These are phyloP conservation scores for Drosophila helvetica DNA, from an alignment of 2,888 invertebrate species.

Conservation along the genomic window DNA sequence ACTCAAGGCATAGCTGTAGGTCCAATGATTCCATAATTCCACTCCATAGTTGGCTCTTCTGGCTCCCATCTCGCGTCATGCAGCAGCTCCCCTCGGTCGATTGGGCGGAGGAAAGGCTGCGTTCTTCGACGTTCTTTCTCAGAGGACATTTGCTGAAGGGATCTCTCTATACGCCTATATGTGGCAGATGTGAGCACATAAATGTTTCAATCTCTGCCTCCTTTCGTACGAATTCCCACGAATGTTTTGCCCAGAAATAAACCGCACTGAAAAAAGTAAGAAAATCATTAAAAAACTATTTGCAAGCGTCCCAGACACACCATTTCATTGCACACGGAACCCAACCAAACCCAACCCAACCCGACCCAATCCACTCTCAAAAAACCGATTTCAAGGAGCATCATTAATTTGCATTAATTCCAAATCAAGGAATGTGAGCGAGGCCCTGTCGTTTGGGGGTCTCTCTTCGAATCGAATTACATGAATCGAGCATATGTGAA, in stretches of 20 bases:
- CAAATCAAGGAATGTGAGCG: conserved; percentile 81
- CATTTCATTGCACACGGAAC: conserved; percentile 21
- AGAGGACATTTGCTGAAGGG: too few relatives aligned
- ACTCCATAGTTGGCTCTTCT: too few relatives aligned
- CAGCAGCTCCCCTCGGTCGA: too few relatives aligned
- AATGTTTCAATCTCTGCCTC: background rate
- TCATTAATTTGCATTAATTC: conserved; percentile 84
- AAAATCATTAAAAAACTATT: conserved; percentile 72
- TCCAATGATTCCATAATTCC: too few relatives aligned
- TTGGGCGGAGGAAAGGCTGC: too few relatives aligned
- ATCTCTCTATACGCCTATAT: too few relatives aligned
- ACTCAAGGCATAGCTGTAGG: too few relatives aligned
- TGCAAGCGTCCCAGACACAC: conserved; percentile 43
- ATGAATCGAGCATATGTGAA: conserved; percentile 73
- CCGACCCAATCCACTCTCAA: background rate
- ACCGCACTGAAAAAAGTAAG: background rate
- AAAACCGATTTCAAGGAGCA: conserved; percentile 39
- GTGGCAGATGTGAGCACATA: background rate
- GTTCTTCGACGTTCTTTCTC: too few relatives aligned
- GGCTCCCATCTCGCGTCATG: too few relatives aligned
- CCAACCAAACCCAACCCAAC: too few relatives aligned
- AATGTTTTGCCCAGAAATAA: background rate
- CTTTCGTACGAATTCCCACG: background rate
- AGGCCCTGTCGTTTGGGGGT: conserved; percentile 14
- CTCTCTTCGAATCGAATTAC: conserved; percentile 73